These are phyloP conservation scores for Myotis lucifugus DNA, from an alignment of 2,113 vertebrate species.

Conservation along the genomic window DNA sequence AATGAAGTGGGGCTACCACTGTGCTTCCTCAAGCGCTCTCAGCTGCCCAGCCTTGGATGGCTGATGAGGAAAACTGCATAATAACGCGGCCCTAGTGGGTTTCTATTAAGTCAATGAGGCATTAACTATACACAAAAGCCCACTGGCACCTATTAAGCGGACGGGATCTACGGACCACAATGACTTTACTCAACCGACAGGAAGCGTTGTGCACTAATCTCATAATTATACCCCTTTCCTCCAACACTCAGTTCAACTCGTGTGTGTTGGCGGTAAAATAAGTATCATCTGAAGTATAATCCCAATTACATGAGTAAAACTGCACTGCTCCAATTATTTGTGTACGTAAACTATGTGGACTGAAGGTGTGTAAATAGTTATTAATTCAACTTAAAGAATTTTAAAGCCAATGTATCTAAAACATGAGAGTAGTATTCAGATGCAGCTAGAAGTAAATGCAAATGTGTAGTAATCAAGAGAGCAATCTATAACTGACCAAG, in stretches of 20 bases:
- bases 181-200: constrained; percentile 33
- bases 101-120: constrained; percentile 75
- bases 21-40: constrained; percentile 65
- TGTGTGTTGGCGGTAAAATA: constrained; percentile 68
- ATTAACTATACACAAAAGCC: constrained; percentile 65
- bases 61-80: constrained; percentile 80
- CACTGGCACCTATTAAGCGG: constrained; percentile 46
- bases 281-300: constrained; percentile 56
- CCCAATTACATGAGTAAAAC: constrained; percentile 65
- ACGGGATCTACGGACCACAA: constrained; percentile 37
- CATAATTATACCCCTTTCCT: constrained; percentile 69
- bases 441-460: not conserved
- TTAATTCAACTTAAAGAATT: constrained; percentile 41
- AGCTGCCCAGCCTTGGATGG: not conserved
- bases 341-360: constrained; percentile 40
- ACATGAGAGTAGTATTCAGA: not conserved
- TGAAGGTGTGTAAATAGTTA: constrained; percentile 59
- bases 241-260: constrained; percentile 60
- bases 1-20: constrained; percentile 58
- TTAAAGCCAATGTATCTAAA: constrained; percentile 42
- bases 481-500: not conserved
- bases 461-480: not conserved
- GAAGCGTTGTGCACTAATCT: constrained; percentile 68
- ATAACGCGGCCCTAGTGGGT: constrained; percentile 68
- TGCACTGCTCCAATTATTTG: constrained; percentile 51